A percentile compares a stretch with the other conserved stretches of the same genome.
Conservation (phyloP, 2,888 invertebrate genomes). For the Hedya salicella region DNA sequence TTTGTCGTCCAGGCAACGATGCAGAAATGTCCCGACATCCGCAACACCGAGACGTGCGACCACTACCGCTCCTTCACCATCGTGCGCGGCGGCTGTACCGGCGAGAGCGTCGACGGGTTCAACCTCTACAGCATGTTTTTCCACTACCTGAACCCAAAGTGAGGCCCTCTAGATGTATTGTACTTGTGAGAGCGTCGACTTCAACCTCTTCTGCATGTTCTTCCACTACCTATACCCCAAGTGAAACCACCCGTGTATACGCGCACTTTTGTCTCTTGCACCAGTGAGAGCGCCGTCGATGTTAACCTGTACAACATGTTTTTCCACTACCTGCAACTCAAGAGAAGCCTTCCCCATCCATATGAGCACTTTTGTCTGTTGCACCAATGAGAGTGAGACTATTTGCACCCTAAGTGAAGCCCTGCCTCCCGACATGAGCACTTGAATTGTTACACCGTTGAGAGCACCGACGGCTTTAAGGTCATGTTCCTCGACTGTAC, state of each 20-base stretch:
- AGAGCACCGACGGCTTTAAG: too few relatives aligned
- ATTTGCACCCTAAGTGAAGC: not conserved
- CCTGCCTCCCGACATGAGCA: not conserved
- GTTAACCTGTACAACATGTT: conserved; percentile 56
- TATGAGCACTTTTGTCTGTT: too few relatives aligned
- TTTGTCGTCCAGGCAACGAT: conserved; percentile 60
- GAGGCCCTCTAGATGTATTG: conserved; percentile 25
- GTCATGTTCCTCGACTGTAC: too few relatives aligned
- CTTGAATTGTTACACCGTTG: too few relatives aligned
- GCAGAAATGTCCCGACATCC: conserved; percentile 71
- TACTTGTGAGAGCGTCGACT: too few relatives aligned
- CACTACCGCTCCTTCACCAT: conserved; percentile 57
- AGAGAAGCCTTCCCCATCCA: conserved; percentile 5
- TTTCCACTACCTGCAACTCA: conserved; percentile 60
- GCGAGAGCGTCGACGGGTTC: conserved; percentile 50
- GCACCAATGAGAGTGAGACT: too few relatives aligned
- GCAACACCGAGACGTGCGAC: conserved; percentile 69
- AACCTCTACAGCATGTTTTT: conserved; percentile 60
- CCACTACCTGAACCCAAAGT: conserved; percentile 61
- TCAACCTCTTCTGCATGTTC: too few relatives aligned
- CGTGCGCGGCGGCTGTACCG: conserved; percentile 58
- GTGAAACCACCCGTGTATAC: too few relatives aligned
- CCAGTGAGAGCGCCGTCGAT: conserved; percentile 49
- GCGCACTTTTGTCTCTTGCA: conserved; percentile 47
- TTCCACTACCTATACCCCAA: too few relatives aligned